Evolutionary conservation across 1,140 invertebrate species (phyloP).

Genomic region (Fopius arisanus): DNA sequence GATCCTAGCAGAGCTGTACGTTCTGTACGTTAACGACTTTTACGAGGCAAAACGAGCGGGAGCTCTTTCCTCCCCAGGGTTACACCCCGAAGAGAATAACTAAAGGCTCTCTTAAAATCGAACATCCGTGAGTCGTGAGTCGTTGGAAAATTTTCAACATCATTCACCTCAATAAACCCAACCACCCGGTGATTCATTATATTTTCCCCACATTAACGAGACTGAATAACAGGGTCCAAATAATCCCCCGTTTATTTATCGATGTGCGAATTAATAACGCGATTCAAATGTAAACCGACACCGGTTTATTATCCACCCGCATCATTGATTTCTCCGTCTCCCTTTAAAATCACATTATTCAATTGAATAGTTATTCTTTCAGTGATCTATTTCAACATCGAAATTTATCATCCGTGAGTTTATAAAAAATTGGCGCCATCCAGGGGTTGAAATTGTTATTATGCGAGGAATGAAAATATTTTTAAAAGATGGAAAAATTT

Average conservation of each 20-base stretch:
- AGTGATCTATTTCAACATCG: background rate
- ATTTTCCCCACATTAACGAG: background rate
- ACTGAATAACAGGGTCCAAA: background rate
- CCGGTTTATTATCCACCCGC: background rate
- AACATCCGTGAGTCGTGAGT: background rate
- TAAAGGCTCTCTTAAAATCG: background rate
- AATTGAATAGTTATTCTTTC: background rate
- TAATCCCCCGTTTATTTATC: background rate
- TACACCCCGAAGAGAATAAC: background rate
- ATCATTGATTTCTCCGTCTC: background rate
- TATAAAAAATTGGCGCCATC: no score
- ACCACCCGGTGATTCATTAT: background rate
- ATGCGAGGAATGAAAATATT: no score
- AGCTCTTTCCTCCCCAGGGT: background rate
- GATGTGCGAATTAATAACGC: background rate
- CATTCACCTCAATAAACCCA: no score
- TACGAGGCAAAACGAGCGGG: background rate
- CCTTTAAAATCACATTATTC: background rate
- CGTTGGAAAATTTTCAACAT: background rate
- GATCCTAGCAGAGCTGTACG: background rate
- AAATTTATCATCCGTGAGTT: no score
- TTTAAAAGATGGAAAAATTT: no score
- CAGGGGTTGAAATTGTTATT: no score
- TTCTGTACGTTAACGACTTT: constrained; percentile 20
- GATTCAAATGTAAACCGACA: background rate